phyloP scores from a whole-genome alignment of 2,797 vertebrate genomes.

The Orestias chungarensis region DNA sequence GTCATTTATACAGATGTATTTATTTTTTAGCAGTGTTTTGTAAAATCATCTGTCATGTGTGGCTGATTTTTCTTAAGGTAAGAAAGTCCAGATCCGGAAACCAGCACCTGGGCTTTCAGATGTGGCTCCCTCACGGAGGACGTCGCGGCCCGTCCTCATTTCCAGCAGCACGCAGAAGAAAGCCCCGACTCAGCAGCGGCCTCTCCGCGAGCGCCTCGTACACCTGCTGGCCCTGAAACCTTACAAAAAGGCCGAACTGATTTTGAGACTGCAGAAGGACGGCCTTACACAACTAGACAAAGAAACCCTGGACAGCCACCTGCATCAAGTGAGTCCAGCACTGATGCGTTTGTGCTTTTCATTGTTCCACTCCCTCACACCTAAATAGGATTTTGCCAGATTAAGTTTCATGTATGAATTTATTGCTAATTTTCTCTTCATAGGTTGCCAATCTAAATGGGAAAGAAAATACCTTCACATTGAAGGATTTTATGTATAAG shows the following conservation, averaged over 20 bases:
- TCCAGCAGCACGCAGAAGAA: conserved; percentile 86
- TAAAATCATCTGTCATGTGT: not conserved
- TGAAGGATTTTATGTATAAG: conserved; percentile 92
- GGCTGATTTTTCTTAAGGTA: conserved; percentile 77
- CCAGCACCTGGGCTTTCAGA: conserved; percentile 87
- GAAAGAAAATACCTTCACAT: conserved; percentile 92
- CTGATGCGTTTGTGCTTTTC: not conserved
- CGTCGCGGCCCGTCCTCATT: conserved; percentile 90
- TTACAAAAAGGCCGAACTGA: conserved; percentile 94
- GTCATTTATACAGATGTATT: too few relatives aligned
- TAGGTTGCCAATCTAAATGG: conserved; percentile 92
- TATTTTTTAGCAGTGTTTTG: not conserved
- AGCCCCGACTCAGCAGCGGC: conserved; percentile 82
- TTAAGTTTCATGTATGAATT: conserved; percentile 10
- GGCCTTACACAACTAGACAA: conserved; percentile 89
- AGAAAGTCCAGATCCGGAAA: conserved; percentile 94
- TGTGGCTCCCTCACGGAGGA: conserved; percentile 87
- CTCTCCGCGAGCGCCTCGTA: conserved; percentile 90
- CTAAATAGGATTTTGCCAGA: not conserved
- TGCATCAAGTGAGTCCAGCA: conserved; percentile 88
- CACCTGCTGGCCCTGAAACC: conserved; percentile 97
- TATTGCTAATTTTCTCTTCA: not conserved
- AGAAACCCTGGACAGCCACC: conserved; percentile 89
- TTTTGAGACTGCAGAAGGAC: conserved; percentile 94
- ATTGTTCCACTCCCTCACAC: not conserved